Base-by-base conservation (phyloP, 2,888 invertebrate species). In the Troides oblongomaculatus region DNA sequence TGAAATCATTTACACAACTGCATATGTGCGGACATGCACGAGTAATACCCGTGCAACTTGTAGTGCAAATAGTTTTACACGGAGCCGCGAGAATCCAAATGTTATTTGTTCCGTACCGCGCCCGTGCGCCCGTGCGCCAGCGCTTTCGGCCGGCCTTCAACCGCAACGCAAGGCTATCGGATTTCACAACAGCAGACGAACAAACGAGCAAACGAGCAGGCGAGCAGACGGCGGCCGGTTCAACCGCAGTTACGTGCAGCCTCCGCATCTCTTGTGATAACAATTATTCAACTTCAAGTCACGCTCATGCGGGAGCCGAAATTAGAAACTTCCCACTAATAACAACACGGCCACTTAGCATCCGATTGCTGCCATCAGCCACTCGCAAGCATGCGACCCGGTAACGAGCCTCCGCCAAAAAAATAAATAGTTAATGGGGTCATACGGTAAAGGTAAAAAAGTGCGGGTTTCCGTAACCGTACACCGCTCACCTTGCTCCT, bases 401-500 rank as follows among this genome's bases (percentile, higher is more conserved):
- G 86, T 89, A 84, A 85, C 80, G 75, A 70, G 71, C 66, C 69
- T 73, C 69, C 72, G 74, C 78, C 83, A 87, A 86, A 87, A 84
- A 80, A 43, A 79, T 30, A 30, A 30, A 30, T 30, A 30, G 82
- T 87, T 89, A 91, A 90, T 89, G 87, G 88, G 90, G 88, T 87
- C 87, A 84, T 81, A 82, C 82, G 78, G 81, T 81, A 75, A 70
- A 65, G 71, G 65, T 78, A 84, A 85, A 89, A 87, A 88, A 89
- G 84, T 79, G 79, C 81, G 77, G 83, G 90, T 90, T 91, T 89
- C 92, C 92, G 92, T 91, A 92, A 92, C 90, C 80, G 80, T 84
- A 92, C 83, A 87, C 90, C 85, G 83, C 83, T 88, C 89, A 89
- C 91, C 90, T 91, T 89, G 87, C 84, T 81, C 79, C 81, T 76